phyloP scores from a whole-genome alignment of 35 echinoderm and acorn worm species.

The Chiridota heheva region DNA sequence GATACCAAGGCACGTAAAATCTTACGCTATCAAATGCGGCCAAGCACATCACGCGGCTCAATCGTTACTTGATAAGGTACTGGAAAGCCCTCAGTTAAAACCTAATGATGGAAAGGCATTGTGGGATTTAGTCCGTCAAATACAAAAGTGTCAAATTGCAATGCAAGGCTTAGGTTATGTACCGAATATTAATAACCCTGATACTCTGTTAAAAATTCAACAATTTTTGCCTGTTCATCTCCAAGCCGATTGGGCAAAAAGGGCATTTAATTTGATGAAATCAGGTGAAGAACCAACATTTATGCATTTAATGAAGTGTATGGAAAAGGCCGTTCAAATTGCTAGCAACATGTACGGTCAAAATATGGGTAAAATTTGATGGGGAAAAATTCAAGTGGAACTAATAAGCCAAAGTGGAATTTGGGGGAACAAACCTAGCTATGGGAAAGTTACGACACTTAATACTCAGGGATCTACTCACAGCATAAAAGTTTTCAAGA shows the following conservation, averaged over 20 bases:
- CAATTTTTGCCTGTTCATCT: conserved; percentile 39
- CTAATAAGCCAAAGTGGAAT: not conserved
- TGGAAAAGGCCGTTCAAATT: conserved; percentile 28
- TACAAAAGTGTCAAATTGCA: conserved; percentile 25
- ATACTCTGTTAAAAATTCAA: conserved; percentile 36
- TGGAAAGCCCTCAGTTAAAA: conserved; percentile 32
- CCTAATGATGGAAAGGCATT: conserved; percentile 41
- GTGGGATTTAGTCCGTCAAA: conserved; percentile 40
- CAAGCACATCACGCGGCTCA: conserved; percentile 4
- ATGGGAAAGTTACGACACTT: not conserved
- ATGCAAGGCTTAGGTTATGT: conserved; percentile 18
- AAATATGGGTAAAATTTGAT: conserved; percentile 18
- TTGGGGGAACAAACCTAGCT: not conserved
- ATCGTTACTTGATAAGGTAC: not conserved
- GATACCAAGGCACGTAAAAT: conserved; percentile 30
- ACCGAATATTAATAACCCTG: conserved; percentile 36
- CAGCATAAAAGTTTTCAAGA: not conserved
- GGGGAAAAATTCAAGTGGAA: not conserved
- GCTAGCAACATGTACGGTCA: conserved; percentile 32
- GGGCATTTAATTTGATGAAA: conserved; percentile 27
- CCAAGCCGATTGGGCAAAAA: conserved; percentile 47
- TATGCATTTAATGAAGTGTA: conserved; percentile 19
- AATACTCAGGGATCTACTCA: not conserved
- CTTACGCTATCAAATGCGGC: conserved; percentile 15
- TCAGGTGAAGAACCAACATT: conserved; percentile 19